Conservation (phyloP, 2,113 vertebrate genomes). For the Carassius carassius region DNA sequence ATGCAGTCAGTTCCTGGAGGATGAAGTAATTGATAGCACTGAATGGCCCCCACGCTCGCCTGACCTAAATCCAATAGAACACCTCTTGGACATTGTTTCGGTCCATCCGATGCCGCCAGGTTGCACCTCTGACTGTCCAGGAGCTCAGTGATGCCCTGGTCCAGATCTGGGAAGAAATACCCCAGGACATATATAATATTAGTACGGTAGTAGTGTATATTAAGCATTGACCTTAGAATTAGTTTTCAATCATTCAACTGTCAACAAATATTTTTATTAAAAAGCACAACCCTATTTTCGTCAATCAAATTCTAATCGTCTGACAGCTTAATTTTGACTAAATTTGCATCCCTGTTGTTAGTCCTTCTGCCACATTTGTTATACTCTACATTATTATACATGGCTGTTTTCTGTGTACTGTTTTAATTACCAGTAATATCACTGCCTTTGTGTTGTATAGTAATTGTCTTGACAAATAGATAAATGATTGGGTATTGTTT, state of each 20-base stretch:
- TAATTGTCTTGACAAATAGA: not conserved
- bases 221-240: not conserved
- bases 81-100: no score
- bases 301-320: not conserved
- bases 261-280: not conserved
- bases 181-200: no score
- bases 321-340: not conserved
- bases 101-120: no score
- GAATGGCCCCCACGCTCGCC: no score
- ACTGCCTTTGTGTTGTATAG: not conserved
- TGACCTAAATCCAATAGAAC: no score
- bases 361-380: not conserved
- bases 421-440: not conserved
- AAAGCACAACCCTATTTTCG: not conserved
- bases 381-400: no score
- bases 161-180: no score
- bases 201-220: no score
- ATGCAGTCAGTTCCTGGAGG: no score
- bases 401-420: not conserved
- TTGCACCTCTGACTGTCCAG: no score
- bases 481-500: not conserved
- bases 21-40: no score
- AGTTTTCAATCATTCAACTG: not conserved
- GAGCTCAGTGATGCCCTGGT: no score
- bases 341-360: not conserved